Evolutionary conservation across 1,140 invertebrate species (phyloP).

Genomic region (Helicoverpa zea): DNA sequence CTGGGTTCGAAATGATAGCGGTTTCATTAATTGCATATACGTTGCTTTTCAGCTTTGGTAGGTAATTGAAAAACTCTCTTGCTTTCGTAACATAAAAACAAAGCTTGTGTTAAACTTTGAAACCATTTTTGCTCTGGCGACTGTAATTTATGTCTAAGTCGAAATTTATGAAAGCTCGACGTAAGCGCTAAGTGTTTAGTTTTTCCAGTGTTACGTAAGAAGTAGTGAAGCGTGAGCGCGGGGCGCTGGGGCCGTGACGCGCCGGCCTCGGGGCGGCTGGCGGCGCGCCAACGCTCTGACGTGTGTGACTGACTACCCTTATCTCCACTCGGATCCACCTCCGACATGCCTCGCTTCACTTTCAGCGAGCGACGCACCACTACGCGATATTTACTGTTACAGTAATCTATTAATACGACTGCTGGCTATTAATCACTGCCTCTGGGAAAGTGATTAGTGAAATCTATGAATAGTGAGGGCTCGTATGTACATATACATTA

Average conservation of each 20-base stretch:
- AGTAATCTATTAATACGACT: conserved; percentile 12
- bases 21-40: conserved; percentile 5
- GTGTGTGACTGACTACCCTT: conserved; percentile 62
- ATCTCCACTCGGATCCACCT: conserved; percentile 69
- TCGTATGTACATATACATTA: not conserved
- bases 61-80: not conserved
- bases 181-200: conserved; percentile 31
- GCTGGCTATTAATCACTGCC: conserved; percentile 23
- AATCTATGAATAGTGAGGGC: not conserved
- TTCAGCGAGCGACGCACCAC: conserved; percentile 20
- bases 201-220: conserved; percentile 52
- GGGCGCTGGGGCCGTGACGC: conserved; percentile 4
- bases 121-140: not conserved
- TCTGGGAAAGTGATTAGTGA: conserved; percentile 21
- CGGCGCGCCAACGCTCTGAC: conserved; percentile 67
- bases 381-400: conserved; percentile 16
- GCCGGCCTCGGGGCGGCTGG: conserved; percentile 56
- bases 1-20: conserved; percentile 12
- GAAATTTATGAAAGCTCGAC: conserved; percentile 17
- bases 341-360: conserved; percentile 55
- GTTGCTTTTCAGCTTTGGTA: not conserved
- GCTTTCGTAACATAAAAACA: not conserved
- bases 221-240: conserved; percentile 33
- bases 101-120: not conserved
- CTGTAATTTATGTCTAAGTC: conserved; percentile 5